Evolutionary conservation across 2,888 invertebrate genomes (phyloP).

Genomic region (Acleris laterana): DNA sequence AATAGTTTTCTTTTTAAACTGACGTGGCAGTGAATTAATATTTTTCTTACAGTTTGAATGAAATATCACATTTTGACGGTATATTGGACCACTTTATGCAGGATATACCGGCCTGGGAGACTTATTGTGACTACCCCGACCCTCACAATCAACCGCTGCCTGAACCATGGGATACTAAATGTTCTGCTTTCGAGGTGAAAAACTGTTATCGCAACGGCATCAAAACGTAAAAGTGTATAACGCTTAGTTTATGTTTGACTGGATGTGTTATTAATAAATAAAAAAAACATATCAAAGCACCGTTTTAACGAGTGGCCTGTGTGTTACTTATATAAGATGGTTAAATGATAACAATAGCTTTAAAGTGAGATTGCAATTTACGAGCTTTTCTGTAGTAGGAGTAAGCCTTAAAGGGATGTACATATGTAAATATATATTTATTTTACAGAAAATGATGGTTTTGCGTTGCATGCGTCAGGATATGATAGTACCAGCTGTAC

Average conservation of each 20-base stretch:
- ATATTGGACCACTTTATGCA: conserved; percentile 86
- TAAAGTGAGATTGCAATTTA: too few species aligned
- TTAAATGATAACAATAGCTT: too few species aligned
- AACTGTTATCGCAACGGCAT: neutral
- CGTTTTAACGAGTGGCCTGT: too few species aligned
- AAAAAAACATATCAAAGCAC: too few species aligned
- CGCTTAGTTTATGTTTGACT: too few species aligned
- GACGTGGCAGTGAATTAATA: neutral
- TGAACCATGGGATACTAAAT: conserved; percentile 86
- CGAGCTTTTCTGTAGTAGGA: too few species aligned
- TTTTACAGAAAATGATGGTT: conserved; percentile 88
- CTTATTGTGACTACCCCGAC: conserved; percentile 88
- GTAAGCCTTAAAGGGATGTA: too few species aligned
- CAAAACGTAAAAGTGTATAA: too few species aligned
- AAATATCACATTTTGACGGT: conserved; percentile 79
- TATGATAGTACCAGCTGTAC: conserved; percentile 92
- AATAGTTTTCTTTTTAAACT: neutral
- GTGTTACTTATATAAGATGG: too few species aligned
- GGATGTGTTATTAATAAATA: too few species aligned
- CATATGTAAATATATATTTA: neutral
- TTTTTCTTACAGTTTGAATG: conserved; percentile 68
- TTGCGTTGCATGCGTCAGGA: conserved; percentile 93
- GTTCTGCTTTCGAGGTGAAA: conserved; percentile 84
- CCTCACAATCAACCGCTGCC: conserved; percentile 90
- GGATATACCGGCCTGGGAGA: conserved; percentile 87